phyloP scores from a whole-genome alignment of 2,113 vertebrate species.

The Xenopus borealis region DNA sequence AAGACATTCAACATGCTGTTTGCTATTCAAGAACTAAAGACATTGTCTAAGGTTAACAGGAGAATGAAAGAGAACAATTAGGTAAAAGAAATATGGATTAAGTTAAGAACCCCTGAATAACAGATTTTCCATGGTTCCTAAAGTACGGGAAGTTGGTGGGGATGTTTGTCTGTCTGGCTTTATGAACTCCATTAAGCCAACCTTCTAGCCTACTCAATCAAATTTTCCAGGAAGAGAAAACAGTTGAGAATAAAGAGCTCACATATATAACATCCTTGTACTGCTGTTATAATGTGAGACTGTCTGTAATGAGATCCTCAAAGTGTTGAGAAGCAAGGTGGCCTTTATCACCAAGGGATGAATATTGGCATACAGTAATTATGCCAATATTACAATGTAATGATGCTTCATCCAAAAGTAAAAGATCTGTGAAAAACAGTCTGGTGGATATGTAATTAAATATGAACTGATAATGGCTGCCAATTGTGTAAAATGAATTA shows the following conservation, averaged over 20 bases:
- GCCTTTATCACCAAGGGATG: slow-evolving; percentile 36
- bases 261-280: slow-evolving; percentile 45
- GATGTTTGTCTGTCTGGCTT: slow-evolving; percentile 39
- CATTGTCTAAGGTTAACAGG: slow-evolving; percentile 30
- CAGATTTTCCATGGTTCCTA: slow-evolving; percentile 40
- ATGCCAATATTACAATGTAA: slow-evolving; percentile 2
- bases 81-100: slow-evolving; percentile 41
- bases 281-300: slow-evolving; percentile 35
- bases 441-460: slow-evolving; percentile 42
- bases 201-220: slow-evolving; percentile 41
- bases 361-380: slow-evolving; percentile 42
- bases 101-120: slow-evolving; percentile 40
- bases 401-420: slow-evolving; percentile 24
- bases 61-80: slow-evolving; percentile 23
- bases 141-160: slow-evolving; percentile 40
- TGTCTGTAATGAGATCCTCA: slow-evolving; percentile 40
- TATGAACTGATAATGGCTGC: slow-evolving; percentile 22
- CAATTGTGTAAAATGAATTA: slow-evolving; percentile 46
- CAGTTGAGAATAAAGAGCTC: slow-evolving; percentile 39
- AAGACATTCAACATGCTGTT: slow-evolving; percentile 18
- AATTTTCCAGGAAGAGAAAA: slow-evolving; percentile 41
- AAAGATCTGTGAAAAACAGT: slow-evolving; percentile 19
- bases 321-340: slow-evolving; percentile 35
- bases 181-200: slow-evolving; percentile 40
- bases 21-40: slow-evolving; percentile 19